phyloP scores from a whole-genome alignment of 2,888 invertebrate species.

The Phaonia tiefii region DNA sequence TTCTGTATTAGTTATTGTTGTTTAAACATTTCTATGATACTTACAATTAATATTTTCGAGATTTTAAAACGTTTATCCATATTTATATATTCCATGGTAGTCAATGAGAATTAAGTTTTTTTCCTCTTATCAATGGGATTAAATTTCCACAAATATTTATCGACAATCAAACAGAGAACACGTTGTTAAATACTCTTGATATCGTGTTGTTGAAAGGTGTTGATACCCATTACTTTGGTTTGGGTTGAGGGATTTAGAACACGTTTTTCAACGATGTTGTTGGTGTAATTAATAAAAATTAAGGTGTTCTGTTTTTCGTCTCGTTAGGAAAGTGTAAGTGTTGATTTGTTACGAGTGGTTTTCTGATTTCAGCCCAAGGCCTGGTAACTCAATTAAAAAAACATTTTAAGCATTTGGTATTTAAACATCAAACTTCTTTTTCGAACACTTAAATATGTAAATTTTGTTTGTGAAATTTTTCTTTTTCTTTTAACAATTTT shows the following conservation, averaged over 20 bases:
- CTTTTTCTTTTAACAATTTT: conserved; percentile 45
- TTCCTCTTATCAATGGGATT: too few species aligned
- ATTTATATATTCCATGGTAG: conserved; percentile 71
- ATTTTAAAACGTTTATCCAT: conserved; percentile 74
- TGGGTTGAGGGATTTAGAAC: conserved; percentile 3
- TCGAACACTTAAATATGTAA: background rate
- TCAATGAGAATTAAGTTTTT: too few species aligned
- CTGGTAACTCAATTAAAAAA: conserved; percentile 27
- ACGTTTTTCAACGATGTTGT: background rate
- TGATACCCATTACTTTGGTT: conserved; percentile 25
- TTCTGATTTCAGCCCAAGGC: conserved; percentile 22
- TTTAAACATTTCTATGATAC: too few species aligned
- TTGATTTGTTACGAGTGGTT: conserved; percentile 16
- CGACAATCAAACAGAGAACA: background rate
- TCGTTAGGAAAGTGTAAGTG: background rate
- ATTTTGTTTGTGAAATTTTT: conserved; percentile 15
- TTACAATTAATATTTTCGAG: conserved; percentile 75
- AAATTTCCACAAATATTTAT: too few species aligned
- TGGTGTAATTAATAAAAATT: conserved; percentile 28
- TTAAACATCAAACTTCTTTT: too few species aligned
- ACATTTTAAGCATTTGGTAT: background rate
- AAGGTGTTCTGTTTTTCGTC: conserved; percentile 27
- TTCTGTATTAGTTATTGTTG: too few species aligned
- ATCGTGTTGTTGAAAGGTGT: background rate
- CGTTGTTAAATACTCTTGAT: background rate